These are phyloP conservation scores for Rhinopomastus cyanomelas DNA, from an alignment of 2,113 vertebrate genomes.

Conservation along the genomic window DNA sequence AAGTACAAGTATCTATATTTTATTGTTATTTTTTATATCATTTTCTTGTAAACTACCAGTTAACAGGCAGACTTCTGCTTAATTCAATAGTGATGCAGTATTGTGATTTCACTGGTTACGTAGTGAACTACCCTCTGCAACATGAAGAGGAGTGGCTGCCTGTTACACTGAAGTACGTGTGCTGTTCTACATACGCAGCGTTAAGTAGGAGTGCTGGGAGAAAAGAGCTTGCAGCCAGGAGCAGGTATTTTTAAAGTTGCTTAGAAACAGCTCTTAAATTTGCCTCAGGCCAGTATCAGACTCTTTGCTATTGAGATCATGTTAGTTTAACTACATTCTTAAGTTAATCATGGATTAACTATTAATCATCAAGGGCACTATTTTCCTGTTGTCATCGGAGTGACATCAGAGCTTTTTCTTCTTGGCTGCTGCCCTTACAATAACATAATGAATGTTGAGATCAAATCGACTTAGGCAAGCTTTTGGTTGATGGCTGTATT, in stretches of 20 bases:
- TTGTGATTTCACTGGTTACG: background rate
- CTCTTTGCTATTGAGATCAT: background rate
- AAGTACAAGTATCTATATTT: background rate
- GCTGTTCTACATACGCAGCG: background rate
- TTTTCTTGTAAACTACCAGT: background rate
- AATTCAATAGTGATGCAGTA: background rate
- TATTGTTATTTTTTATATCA: background rate
- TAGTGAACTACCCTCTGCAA: background rate
- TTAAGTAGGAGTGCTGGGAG: background rate
- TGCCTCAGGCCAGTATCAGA: background rate
- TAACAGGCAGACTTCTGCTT: background rate
- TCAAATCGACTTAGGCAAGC: background rate
- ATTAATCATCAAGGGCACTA: background rate
- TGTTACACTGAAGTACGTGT: fast-evolving
- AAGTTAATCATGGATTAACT: background rate
- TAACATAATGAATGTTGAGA: background rate
- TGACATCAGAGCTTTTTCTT: background rate
- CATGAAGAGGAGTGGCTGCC: background rate
- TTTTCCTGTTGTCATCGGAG: background rate
- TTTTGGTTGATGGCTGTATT: background rate
- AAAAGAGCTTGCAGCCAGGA: background rate
- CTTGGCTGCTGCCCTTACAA: background rate
- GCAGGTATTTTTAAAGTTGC: background rate
- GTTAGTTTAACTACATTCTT: background rate
- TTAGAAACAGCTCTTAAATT: background rate